Conservation (phyloP, 1,140 invertebrate species). For the Planococcus citri region DNA sequence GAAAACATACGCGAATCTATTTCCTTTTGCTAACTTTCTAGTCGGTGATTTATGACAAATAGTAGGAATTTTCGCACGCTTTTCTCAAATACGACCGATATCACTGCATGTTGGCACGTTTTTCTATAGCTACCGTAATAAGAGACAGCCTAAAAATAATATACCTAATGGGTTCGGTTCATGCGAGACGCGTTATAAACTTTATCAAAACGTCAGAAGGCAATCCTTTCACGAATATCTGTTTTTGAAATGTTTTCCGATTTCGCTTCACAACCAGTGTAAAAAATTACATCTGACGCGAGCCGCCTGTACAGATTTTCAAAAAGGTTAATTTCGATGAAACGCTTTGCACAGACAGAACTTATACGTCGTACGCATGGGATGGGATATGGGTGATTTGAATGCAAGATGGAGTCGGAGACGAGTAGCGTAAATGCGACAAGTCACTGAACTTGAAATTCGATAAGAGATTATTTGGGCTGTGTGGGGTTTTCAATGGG, state of each 20-base stretch:
- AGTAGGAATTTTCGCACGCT: conserved; percentile 9
- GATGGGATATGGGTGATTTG: no score
- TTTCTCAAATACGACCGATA: neutral
- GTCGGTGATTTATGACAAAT: conserved; percentile 11
- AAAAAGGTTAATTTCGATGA: no score
- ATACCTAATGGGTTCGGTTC: conserved; percentile 11
- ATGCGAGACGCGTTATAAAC: conserved; percentile 2
- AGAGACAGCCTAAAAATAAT: conserved; percentile 9
- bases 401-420: no score
- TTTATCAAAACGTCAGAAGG: conserved; percentile 7
- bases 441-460: no score
- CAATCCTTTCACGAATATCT: neutral
- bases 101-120: neutral
- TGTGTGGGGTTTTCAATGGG: no score
- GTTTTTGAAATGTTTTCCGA: neutral
- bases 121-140: neutral
- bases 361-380: no score
- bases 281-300: no score
- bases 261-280: neutral
- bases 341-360: no score
- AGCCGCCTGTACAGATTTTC: no score
- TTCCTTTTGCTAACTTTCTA: neutral
- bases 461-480: no score
- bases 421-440: no score
- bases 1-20: conserved; percentile 15